A percentile compares a stretch with the other conserved stretches of the same genome.
These are phyloP conservation scores for Protobothrops flavoviridis DNA, from an alignment of 2,113 vertebrate species.

Conservation along the genomic window DNA sequence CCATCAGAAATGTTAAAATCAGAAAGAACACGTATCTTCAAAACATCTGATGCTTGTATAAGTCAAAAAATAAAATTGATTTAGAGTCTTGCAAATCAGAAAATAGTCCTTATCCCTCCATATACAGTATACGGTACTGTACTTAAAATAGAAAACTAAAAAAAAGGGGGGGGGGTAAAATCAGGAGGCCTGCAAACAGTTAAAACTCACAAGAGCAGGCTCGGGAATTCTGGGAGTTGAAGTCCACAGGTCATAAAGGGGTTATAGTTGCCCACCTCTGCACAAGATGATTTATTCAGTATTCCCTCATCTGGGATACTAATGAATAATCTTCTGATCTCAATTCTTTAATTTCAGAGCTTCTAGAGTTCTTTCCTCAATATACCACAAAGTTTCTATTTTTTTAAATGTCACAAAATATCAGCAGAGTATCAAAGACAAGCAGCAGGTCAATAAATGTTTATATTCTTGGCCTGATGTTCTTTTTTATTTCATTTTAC, in stretches of 20 bases:
- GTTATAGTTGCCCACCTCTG: background rate
- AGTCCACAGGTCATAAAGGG: background rate
- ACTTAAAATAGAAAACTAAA: background rate
- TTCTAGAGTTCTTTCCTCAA: conserved; percentile 52
- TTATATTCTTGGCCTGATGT: conserved; percentile 56
- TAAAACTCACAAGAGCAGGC: background rate
- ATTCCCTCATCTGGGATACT: conserved; percentile 29
- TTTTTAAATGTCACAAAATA: conserved; percentile 71
- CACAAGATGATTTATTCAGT: background rate
- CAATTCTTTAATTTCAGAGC: conserved; percentile 51
- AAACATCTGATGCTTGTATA: background rate
- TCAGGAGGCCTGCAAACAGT: background rate
- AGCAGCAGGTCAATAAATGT: conserved; percentile 62
- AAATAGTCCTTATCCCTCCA: background rate
- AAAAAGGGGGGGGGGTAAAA: background rate
- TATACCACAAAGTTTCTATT: conserved; percentile 59
- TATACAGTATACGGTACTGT: too few species aligned
- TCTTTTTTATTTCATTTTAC: conserved; percentile 50
- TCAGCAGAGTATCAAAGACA: conserved; percentile 56
- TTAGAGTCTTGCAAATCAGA: background rate
- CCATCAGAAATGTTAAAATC: background rate
- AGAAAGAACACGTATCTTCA: background rate
- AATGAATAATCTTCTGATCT: conserved; percentile 56
- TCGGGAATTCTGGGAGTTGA: background rate
- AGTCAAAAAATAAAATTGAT: background rate